Base-by-base conservation (phyloP, 1,140 invertebrate species). In the Macrostomum lignano region DNA sequence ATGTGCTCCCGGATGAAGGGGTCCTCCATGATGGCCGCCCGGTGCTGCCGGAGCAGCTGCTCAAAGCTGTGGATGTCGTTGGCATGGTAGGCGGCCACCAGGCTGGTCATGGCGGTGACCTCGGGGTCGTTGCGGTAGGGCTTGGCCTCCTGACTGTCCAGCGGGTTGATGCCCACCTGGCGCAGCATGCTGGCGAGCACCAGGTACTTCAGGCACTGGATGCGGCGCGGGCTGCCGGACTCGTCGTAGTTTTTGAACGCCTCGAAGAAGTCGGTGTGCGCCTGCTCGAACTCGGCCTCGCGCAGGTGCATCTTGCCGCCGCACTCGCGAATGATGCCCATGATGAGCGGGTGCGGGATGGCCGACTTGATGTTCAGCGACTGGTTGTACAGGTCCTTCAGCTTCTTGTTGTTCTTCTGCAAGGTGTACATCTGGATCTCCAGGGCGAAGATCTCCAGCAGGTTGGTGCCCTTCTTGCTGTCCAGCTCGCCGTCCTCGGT, bases 401-500 rank as follows among this genome's bases (percentile, higher is more conserved):
- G 57, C 56, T 94, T 94, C 52, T 96, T 96, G 51, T 96, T 96
- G 54, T 98, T 96, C 51, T 96, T 96, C 61, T 94, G 86, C 35
- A 79, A 81, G 1, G 88, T 96, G 51, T 96, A 93, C 88, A 98
- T 96, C 65, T 98, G 88, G 48, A 98, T 96, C 67, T 96, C 88
- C 41, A 98, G 57, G 1, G 91, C 91, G 60, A 96, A 98, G 33
- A 98, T 94, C 61, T 98, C 88, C 25, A 96, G 44, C 6, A 96
- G 58, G 48, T 98, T 88, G 2, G 88, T 98, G 25, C 86, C 84
- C 59, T 96, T 96, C 53, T 94, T 93, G 30, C 94, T 60, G 57
- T 96, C 88, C 64, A 94, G 86, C 60, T 93, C 82, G n/a, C 88
- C 88, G 51, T 91, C 79, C 61, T 93, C 84, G 22, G 82, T 96